Percentiles rank a stretch among this genome's conserved stretches.
Evolutionary conservation across 2,888 invertebrate species (phyloP).

Genomic region (Chorisops tibialis): DNA sequence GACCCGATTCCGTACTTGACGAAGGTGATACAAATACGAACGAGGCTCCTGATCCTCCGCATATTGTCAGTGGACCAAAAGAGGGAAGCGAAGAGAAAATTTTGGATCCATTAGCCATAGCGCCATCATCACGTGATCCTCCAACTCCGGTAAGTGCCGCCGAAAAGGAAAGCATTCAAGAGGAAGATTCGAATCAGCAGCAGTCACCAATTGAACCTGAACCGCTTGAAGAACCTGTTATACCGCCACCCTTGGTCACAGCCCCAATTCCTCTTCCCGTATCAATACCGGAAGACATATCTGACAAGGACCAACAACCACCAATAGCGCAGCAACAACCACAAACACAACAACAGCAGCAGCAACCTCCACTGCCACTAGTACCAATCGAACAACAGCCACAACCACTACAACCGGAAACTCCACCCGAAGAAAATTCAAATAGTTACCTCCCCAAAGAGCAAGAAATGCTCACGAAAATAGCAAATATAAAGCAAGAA

Average conservation of each 20-base stretch:
- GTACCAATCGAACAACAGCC: not conserved
- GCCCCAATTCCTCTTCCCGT: conserved; percentile 3
- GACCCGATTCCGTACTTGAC: conserved; percentile 68
- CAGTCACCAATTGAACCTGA: conserved; percentile 36
- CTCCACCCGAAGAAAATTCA: conserved; percentile 1
- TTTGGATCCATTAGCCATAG: conserved; percentile 11
- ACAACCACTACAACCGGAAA: not conserved
- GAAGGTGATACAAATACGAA: conserved; percentile 56
- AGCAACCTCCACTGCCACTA: not conserved
- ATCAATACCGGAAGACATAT: not conserved
- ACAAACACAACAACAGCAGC: not conserved
- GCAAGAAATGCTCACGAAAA: conserved; percentile 50
- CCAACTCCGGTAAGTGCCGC: not conserved
- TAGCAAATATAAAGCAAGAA: conserved; percentile 52
- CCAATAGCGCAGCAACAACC: not conserved
- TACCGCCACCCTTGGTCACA: conserved; percentile 27
- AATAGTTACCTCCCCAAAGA: conserved; percentile 41
- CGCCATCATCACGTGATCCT: not conserved
- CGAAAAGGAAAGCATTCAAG: conserved; percentile 37
- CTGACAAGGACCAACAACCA: conserved; percentile 15
- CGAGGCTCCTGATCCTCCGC: conserved; percentile 48
- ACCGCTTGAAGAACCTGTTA: conserved; percentile 18
- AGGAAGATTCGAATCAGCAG: conserved; percentile 50
- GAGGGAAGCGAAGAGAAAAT: conserved; percentile 47
- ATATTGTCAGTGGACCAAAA: conserved; percentile 51